Percentiles rank a stretch among this genome's conserved stretches.
phyloP scores from a whole-genome alignment of 2,113 vertebrate species.

The Pan paniscus region DNA sequence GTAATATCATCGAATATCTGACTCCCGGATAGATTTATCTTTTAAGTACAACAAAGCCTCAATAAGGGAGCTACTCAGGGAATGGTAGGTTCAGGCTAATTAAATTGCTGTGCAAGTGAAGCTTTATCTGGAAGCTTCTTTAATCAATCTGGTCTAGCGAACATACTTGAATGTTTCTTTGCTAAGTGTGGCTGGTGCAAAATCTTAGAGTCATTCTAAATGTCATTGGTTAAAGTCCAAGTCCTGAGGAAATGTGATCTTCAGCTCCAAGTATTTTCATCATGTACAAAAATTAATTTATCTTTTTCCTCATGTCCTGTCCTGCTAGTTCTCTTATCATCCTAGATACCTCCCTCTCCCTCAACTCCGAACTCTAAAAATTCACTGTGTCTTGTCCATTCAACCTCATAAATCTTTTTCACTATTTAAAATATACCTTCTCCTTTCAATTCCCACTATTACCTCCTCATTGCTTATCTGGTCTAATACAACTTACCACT shows the following conservation, averaged over 20 bases:
- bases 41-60: conserved; percentile 27
- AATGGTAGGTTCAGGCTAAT: conserved; percentile 1
- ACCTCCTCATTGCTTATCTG: background rate
- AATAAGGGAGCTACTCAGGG: background rate
- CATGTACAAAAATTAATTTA: background rate
- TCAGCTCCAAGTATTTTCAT: background rate
- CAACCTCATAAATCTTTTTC: background rate
- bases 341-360: background rate
- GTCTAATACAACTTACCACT: background rate
- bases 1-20: conserved; percentile 10
- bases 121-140: background rate
- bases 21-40: background rate
- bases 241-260: background rate
- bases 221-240: background rate
- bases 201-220: background rate
- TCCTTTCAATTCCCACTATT: background rate
- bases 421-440: background rate
- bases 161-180: conserved; percentile 10
- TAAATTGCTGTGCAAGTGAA: conserved; percentile 23
- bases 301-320: background rate
- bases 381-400: background rate
- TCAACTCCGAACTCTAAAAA: background rate
- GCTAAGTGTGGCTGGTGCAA: background rate
- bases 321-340: background rate
- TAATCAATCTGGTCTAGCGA: background rate